A percentile compares a stretch with the other conserved stretches of the same genome.
phyloP scores from a whole-genome alignment of 2,797 vertebrate genomes.

The Rachycentron canadum region DNA sequence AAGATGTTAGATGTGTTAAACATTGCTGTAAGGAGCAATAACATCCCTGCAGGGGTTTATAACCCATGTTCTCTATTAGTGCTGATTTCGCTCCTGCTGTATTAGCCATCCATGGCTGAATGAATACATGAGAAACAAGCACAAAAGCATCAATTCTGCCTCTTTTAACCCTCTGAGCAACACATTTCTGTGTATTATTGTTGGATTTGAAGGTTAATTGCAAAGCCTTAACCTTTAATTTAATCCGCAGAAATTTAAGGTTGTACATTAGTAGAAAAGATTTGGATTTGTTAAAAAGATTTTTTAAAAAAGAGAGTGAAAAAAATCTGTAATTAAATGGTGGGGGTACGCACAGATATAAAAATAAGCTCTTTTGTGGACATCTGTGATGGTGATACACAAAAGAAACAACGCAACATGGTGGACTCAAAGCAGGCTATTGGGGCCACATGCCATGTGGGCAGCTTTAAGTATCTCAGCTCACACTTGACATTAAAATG shows the following conservation, averaged over 20 bases:
- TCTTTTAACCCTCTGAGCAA: slow-evolving; percentile 55
- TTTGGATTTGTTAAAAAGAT: neutral
- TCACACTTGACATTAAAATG: no score
- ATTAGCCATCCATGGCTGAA: slow-evolving; percentile 59
- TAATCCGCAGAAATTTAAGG: neutral
- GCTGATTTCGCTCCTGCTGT: slow-evolving; percentile 62
- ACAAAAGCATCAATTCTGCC: slow-evolving; percentile 57
- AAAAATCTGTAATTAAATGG: no score
- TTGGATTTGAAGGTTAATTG: slow-evolving; percentile 19
- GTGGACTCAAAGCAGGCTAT: no score
- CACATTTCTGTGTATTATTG: slow-evolving; percentile 25
- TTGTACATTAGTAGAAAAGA: neutral
- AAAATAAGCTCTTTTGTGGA: no score
- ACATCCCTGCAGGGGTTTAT: slow-evolving; percentile 70
- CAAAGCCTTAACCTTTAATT: no score
- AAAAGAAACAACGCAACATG: no score
- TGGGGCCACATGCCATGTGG: no score
- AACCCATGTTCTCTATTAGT: slow-evolving; percentile 71
- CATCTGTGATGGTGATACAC: no score
- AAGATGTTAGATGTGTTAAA: slow-evolving; percentile 65
- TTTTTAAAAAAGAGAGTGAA: no score
- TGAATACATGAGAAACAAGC: slow-evolving; percentile 41
- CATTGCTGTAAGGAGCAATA: slow-evolving; percentile 64
- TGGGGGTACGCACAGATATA: neutral
- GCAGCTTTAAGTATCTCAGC: no score